Base-by-base conservation (phyloP, 53 echinoderm and acorn worm species). In the Astropecten irregularis region DNA sequence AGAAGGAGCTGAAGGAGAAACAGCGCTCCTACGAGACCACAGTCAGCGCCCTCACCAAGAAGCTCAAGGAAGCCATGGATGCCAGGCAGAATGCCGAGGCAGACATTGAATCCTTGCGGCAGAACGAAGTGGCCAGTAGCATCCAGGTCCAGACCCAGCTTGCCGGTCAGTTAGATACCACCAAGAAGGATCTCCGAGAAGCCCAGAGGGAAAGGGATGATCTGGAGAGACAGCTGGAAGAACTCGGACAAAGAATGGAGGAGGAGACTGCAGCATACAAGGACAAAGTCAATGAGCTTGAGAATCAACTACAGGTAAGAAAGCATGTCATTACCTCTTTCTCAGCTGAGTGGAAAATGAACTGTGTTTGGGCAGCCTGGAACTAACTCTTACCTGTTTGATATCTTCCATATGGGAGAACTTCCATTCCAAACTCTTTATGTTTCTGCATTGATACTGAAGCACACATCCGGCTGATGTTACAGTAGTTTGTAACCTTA, bases 271-370 rank as follows among this genome's bases (percentile, higher is more conserved):
- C 77, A 16, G 86, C 48, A 22, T 96, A 94, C 68, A 89, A 85
- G 55, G 87, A 73, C 4, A 91, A 48, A 52, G 66, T 96, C 9
- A 77, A 76, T 29, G 89, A 94, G 9, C 64, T 94, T 27, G 97
- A 96, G 82, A 87, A 88, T 49, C 94, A 94, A 50, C 69, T 96
- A 10, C 69, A 91, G 86, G 95, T 95, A 51, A 29, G 69, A n/a
- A n/a, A n/a, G n/a, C n/a, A n/a, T n/a, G n/a, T n/a, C n/a, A n/a
- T n/a, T n/a, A n/a, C 51, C 35, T 33, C 4, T 38, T 34, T 62
- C 13, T 67, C 6, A 33, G 13, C 31, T 9, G 6, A 16, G 49
- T 49, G 10, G 49, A 16, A 16, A 10, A 16, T 49, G 16, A 49
- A 10, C 49, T 16, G 10, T 10, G n/a, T n/a, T n/a, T n/a, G n/a